phyloP scores from a whole-genome alignment of 2,888 invertebrate genomes.

The Protophormia terraenovae region DNA sequence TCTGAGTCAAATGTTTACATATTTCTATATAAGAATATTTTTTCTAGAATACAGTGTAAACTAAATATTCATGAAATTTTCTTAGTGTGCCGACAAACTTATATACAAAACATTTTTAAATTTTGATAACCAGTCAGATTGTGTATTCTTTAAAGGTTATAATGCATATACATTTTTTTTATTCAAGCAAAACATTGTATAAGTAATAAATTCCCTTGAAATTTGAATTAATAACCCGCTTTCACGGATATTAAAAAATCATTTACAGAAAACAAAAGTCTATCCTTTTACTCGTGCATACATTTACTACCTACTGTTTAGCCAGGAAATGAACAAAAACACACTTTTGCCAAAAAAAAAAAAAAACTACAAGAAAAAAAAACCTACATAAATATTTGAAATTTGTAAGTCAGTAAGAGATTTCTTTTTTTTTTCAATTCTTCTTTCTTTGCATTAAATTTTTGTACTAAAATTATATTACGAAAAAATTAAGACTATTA shows the following conservation, averaged over 20 bases:
- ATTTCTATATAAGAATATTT: not conserved
- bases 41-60: not conserved
- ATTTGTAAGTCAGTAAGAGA: not conserved
- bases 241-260: not conserved
- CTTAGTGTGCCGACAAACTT: too few relatives aligned
- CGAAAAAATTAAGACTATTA: not conserved
- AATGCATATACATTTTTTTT: not conserved
- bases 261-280: not conserved
- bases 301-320: not conserved
- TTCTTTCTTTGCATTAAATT: not conserved
- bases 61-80: too few relatives aligned
- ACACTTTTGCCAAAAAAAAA: not conserved
- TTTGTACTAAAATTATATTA: not conserved
- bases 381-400: not conserved
- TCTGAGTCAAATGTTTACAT: not conserved
- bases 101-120: too few relatives aligned
- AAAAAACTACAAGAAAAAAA: not conserved
- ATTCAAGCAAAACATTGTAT: not conserved
- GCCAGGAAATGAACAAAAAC: not conserved
- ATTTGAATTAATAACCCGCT: not conserved
- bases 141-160: too few relatives aligned
- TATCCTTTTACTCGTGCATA: not conserved
- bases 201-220: slow-evolving; percentile 2
- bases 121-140: too few relatives aligned
- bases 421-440: not conserved